Percentiles rank a stretch among this genome's conserved stretches.
These are phyloP conservation scores for Neomorphus geoffroyi DNA, from an alignment of 2,797 vertebrate genomes.

Conservation along the genomic window DNA sequence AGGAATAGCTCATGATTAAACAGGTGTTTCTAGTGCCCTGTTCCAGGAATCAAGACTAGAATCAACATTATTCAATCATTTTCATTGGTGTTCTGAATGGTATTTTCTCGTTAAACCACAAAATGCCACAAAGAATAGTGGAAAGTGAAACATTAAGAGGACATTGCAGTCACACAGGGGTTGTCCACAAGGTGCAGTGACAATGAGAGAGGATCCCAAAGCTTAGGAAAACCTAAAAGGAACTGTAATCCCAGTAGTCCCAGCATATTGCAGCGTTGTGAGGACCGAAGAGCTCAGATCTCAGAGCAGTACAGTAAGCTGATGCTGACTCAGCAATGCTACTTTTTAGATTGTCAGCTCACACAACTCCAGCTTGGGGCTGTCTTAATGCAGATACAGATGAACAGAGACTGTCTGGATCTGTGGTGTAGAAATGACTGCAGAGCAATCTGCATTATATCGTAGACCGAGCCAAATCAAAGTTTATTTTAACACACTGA, in stretches of 20 bases:
- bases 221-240: not conserved
- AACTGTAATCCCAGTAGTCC: not conserved
- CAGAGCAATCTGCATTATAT: not conserved
- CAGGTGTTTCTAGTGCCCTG: not conserved
- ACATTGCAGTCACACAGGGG: not conserved
- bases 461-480: not conserved
- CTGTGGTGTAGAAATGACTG: not conserved
- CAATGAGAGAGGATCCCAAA: not conserved
- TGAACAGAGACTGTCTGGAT: not conserved
- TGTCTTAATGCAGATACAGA: not conserved
- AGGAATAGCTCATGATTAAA: not conserved
- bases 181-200: not conserved
- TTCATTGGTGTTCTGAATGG: not conserved
- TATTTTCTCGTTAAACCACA: not conserved
- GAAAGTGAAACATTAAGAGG: not conserved
- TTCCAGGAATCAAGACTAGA: not conserved
- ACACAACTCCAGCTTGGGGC: not conserved
- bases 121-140: not conserved
- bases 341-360: not conserved
- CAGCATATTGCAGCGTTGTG: not conserved
- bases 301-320: rapidly evolving
- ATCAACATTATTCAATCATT: not conserved
- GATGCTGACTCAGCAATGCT: not conserved
- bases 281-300: not conserved
- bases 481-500: not conserved